Evolutionary conservation across 2,797 vertebrate species (phyloP), one percentile per base, ranked within the genome.

Genomic region (Schizopygopsis pylzovi): DNA sequence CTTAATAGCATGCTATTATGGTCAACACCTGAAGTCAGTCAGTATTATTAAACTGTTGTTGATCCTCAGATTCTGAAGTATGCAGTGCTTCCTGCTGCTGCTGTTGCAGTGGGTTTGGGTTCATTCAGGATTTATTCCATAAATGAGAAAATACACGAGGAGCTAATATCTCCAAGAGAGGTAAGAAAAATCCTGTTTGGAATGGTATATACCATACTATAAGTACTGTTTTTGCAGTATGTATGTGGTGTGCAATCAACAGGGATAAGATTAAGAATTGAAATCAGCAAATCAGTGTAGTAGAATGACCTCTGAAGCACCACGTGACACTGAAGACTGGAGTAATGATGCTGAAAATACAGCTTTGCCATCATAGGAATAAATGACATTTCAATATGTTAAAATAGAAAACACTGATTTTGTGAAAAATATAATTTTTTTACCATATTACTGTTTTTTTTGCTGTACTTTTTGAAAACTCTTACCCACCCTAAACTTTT

Each of bases 81-180:
- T 90, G 91, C 90, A 61, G 91, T 89, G 13, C 3, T 94, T 76
- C 94, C 93, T 33, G 87, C 91, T 67, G 89, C 91, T 39, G 83
- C 63, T 4, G 86, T 90, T 68, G 89, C 90, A 11, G 84, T 96
- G 85, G 94, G 93, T 0, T 88, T 92, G 61, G 84, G 91, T 1
- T 95, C 93, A 68, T 0, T 94, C 47, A 92, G 89, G 82, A 90
- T 95, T 1, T 83, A 93, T 80, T 92, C 92, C 4, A 89, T 91
- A 75, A 84, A 70, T 56, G 86, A 89, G 43, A 78, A 86, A 28
- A 79, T 52, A 52, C 79, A 59, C 0, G 65, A 87, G 20, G 54
- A 70, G 41, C 86, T 86, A 43, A 52, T 90, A 41, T 80, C 87
- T 43, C 94, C 94, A 68, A 87, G 90, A 68, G 92, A 97, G 94